Percentiles rank a stretch among this genome's conserved stretches.
Conservation (phyloP, 2,113 vertebrate species). For the Barbus barbus region DNA sequence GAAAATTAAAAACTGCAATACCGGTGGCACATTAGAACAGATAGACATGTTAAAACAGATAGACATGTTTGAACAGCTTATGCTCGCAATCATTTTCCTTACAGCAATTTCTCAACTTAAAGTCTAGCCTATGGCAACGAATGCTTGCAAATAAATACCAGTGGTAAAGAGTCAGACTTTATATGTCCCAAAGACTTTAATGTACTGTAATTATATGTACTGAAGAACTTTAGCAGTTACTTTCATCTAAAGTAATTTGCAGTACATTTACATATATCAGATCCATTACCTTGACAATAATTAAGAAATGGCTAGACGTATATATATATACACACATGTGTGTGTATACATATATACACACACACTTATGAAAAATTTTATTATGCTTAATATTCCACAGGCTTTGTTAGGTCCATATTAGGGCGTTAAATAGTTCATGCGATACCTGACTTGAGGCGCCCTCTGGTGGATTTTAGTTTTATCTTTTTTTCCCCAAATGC, state of each 20-base stretch:
- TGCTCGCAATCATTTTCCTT: not conserved
- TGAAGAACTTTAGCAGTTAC: not conserved
- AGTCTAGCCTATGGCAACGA: not conserved
- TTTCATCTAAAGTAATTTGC: not conserved
- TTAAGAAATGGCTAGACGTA: not conserved
- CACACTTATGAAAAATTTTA: no score
- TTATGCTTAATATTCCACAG: not conserved
- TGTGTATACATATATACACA: no score
- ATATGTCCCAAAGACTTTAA: not conserved
- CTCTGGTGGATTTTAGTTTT: constrained; percentile 52
- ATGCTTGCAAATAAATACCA: not conserved
- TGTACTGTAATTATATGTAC: no score
- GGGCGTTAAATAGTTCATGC: not conserved
- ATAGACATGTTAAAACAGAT: not conserved
- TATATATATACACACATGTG: no score
- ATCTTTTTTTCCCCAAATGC: no score
- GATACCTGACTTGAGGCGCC: constrained; percentile 30
- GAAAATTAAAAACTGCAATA: not conserved
- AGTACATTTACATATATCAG: not conserved
- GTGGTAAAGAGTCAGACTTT: not conserved
- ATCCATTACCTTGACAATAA: not conserved
- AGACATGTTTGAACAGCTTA: not conserved
- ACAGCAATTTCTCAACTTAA: not conserved
- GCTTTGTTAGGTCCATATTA: not conserved
- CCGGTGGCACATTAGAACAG: not conserved